Evolutionary conservation across 2,888 invertebrate genomes (phyloP).

Genomic region (Drosophila mettleri): DNA sequence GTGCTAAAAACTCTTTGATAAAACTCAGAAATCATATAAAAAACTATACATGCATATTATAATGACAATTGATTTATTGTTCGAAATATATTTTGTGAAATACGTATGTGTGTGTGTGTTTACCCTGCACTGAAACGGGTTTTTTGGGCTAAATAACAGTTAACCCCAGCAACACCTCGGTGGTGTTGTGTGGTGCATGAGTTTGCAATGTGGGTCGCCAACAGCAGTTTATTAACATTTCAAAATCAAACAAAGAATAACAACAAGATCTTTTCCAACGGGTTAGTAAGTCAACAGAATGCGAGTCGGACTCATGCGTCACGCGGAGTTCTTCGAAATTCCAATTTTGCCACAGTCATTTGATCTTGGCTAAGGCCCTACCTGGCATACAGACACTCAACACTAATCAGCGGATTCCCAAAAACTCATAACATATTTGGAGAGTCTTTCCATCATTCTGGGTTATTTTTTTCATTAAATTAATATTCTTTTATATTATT

Average conservation of each 20-base stretch:
- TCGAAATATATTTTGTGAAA: conserved; percentile 15
- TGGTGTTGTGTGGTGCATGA: conserved; percentile 15
- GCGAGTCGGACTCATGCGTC: conserved; percentile 50
- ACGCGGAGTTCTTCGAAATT: conserved; percentile 50
- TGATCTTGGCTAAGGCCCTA: conserved; percentile 24
- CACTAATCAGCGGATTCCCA: not conserved
- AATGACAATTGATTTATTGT: conserved; percentile 67
- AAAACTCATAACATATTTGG: not conserved
- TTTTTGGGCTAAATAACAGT: conserved; percentile 53
- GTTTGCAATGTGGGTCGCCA: conserved; percentile 69
- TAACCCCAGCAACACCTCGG: conserved; percentile 46
- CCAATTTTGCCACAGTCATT: conserved; percentile 35
- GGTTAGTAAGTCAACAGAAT: conserved; percentile 68
- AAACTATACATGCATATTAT: conserved; percentile 1
- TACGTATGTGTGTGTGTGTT: conserved; percentile 45
- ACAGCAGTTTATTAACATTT: conserved; percentile 63
- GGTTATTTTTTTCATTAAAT: not conserved
- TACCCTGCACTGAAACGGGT: conserved; percentile 56
- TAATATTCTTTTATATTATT: no score
- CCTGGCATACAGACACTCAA: not conserved
- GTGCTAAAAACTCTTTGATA: conserved; percentile 33
- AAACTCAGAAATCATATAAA: not conserved
- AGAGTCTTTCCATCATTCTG: not conserved
- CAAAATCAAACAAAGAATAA: conserved; percentile 42
- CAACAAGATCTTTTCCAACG: conserved; percentile 39